These are phyloP conservation scores for Agonopterix alstromeriana DNA, from an alignment of 2,888 invertebrate species.

Conservation along the genomic window DNA sequence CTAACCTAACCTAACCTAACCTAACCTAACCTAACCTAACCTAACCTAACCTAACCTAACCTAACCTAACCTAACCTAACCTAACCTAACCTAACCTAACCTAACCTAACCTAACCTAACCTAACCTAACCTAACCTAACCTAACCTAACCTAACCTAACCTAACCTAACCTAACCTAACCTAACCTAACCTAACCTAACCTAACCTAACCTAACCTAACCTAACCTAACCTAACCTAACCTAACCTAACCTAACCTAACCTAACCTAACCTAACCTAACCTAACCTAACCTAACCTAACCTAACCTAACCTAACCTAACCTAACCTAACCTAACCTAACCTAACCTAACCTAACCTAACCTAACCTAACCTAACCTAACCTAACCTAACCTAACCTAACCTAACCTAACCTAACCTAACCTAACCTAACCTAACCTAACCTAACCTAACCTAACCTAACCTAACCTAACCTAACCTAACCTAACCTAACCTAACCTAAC, in stretches of 20 bases:
- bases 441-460: conserved; percentile 5
- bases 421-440: conserved; percentile 7
- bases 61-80: too few relatives aligned
- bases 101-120: too few relatives aligned
- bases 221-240: too few relatives aligned
- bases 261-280: conserved; percentile 17
- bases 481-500: conserved; percentile 1
- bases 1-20: too few relatives aligned
- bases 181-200: conserved; percentile 15
- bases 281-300: conserved; percentile 15
- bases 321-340: not conserved
- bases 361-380: conserved; percentile 3
- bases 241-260: too few relatives aligned
- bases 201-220: conserved; percentile 15
- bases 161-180: conserved; percentile 12
- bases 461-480: conserved; percentile 7
- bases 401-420: conserved; percentile 10
- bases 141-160: too few relatives aligned
- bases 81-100: too few relatives aligned
- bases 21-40: too few relatives aligned
- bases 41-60: too few relatives aligned
- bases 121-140: too few relatives aligned
- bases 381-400: conserved; percentile 12
- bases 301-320: conserved; percentile 14
- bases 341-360: not conserved